Base-by-base conservation (phyloP, 2,888 invertebrate species). In the Macrosiphum euphorbiae region DNA sequence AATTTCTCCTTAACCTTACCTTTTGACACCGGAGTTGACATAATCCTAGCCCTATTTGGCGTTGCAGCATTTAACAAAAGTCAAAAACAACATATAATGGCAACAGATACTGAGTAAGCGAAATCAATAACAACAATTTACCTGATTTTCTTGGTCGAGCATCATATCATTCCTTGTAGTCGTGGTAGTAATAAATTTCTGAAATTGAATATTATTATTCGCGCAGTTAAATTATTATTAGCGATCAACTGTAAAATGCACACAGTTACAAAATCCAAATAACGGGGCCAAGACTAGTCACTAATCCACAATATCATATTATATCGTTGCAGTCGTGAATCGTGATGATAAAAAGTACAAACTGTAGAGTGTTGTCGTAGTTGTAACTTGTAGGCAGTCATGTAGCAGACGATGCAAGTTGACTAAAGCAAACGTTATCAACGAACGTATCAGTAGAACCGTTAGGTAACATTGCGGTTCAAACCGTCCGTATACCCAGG, bases 61-160 rank as follows among this genome's bases (percentile, higher is more conserved):
- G 41, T 90, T n/a, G 94, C 90, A 90, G 94, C 94, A 94, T 90
- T 94, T 94, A 90, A 94, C 94, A 94, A 90, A n/a, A n/a, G n/a
- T n/a, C n/a, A n/a, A n/a, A 94, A 94, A 94, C 85, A 94, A 94
- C 61, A 90, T 87, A 67, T 89, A 92, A 88, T 52, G 85, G 44
- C 52, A 89, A 93, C 93, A 90, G 4, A 87, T 50, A 88, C 67
- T 35, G 3, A 50, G 26, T 35, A 67, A 52, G 52, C 28, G 41
- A n/a, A 20, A 88, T n/a, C 20, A 93, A 26, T 67, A 47, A 85
- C 52, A 24, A 47, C 52, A n/a, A 35, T 86, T 90, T 94, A 94
- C 94, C 94, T 94, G 94, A 90, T 90, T 94, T 35, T 94, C 94
- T 50, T 94, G 94, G 61, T 90, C 94, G 8, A 90, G 86, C 94